Percentiles rank a stretch among this genome's conserved stretches.
Conservation (phyloP, 2,797 vertebrate genomes). For the Acridotheres tristis region DNA sequence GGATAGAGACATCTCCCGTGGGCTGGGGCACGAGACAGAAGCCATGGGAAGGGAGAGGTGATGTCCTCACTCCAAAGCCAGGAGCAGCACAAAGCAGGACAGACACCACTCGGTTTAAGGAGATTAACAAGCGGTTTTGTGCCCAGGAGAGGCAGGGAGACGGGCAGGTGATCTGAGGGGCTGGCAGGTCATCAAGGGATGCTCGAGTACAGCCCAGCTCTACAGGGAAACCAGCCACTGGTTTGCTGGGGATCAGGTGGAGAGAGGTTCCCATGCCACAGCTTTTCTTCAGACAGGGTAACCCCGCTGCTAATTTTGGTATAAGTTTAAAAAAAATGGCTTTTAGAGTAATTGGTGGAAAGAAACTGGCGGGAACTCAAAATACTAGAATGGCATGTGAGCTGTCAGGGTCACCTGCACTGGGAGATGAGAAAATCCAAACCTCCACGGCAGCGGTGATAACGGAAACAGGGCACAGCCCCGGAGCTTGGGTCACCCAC, state of each 20-base stretch:
- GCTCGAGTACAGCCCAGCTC: not conserved
- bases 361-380: not conserved
- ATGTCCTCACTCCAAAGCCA: fast-evolving
- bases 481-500: fast-evolving
- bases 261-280: fast-evolving
- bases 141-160: not conserved
- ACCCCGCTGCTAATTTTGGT: not conserved
- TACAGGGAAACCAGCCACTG: not conserved
- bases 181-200: not conserved
- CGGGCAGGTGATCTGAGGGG: not conserved
- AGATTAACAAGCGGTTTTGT: fast-evolving
- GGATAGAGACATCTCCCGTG: fast-evolving
- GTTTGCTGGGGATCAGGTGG: fast-evolving
- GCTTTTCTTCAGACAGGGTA: too few species aligned
- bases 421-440: not conserved
- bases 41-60: fast-evolving
- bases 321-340: fast-evolving
- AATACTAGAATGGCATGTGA: fast-evolving
- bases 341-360: not conserved
- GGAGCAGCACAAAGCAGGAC: not conserved
- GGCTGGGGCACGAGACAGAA: not conserved
- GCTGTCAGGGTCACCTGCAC: not conserved
- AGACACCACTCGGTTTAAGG: not conserved
- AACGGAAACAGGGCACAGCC: fast-evolving
- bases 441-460: fast-evolving